Base-by-base conservation (phyloP, 2,113 vertebrate species). In the Bombycilla garrulus region DNA sequence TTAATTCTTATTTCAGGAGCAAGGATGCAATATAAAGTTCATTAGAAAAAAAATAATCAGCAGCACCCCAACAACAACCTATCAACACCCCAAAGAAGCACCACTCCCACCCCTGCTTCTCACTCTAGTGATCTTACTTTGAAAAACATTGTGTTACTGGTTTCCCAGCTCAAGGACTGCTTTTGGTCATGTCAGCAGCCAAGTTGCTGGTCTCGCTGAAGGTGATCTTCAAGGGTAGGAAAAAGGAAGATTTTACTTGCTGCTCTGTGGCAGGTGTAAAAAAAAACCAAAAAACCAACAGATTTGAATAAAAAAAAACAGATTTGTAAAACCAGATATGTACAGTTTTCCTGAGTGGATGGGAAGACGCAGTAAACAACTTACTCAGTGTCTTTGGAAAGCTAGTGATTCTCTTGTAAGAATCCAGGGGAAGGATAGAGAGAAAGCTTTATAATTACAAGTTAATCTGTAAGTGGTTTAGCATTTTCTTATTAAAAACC, bases 81-180 rank as follows among this genome's bases (percentile, higher is more conserved):
- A 25, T 8, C 17, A 57, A 64, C 26, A 45, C 5, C 8, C 14
- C 15, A 36, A 44, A 93, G 36, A 84, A 73, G 24, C 4, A 28
- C 4, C 25, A 44, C 23, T 9, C 11, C 22, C 4, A 4, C 3
- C 5, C 12, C 4, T 12, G 35, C 1, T 71, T 84, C 17, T 53
- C n/a, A 25, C 21, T 57, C 9, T 62, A 51, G 24, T 31, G 29
- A 0, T 60, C 25, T 40, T 81, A 6, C 22, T 85, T 66, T n/a
- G 85, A 47, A 36, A 81, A 72, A 19, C 29, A 4, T 9, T 17
- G 12, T 74, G 35, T 92, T 6, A 1, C 26, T 85, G 70, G 38
- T 38, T 92, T 76, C 53, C 29, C 69, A 42, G 42, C 60, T 72
- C 48, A 77, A 45, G 65, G 61, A 6, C 42, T 79, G 56, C 26